Conservation (phyloP, 2,888 invertebrate genomes). For the Brachyptera risi region DNA sequence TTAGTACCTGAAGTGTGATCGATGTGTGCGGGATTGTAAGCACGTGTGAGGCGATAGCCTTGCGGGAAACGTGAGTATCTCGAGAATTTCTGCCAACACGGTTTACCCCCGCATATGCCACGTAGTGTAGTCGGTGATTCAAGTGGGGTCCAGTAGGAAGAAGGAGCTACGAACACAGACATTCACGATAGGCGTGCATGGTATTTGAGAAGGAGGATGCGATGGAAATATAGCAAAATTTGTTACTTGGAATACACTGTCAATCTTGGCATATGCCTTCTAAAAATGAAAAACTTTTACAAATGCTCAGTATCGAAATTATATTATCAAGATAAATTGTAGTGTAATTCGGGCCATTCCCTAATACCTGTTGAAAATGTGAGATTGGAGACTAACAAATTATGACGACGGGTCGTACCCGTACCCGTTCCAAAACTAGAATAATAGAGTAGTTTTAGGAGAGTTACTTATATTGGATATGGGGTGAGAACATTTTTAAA, state of each 20-base stretch:
- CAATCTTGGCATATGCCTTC: not conserved
- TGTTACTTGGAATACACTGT: not conserved
- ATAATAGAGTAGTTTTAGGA: too few species aligned
- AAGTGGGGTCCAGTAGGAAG: constrained; percentile 11
- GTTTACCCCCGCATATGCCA: constrained; percentile 11
- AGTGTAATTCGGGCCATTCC: not conserved
- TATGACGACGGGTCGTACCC: too few species aligned
- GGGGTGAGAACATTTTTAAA: too few species aligned
- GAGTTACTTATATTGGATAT: too few species aligned
- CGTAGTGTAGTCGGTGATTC: constrained; percentile 10
- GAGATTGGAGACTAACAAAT: too few species aligned
- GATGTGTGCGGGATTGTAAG: too few species aligned
- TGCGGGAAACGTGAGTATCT: constrained; percentile 15
- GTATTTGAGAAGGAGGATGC: not conserved
- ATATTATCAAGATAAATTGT: not conserved
- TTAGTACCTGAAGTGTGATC: too few species aligned
- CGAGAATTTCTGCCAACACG: constrained; percentile 14
- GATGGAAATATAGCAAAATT: not conserved
- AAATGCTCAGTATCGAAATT: not conserved
- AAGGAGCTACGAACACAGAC: constrained; percentile 5
- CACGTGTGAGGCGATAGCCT: constrained; percentile 4
- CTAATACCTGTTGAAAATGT: too few species aligned
- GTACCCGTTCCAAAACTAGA: too few species aligned
- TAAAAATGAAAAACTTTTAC: not conserved
- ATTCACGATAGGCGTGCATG: not conserved